Conservation (phyloP, 2,888 invertebrate species). For the Tenthredo livida region DNA sequence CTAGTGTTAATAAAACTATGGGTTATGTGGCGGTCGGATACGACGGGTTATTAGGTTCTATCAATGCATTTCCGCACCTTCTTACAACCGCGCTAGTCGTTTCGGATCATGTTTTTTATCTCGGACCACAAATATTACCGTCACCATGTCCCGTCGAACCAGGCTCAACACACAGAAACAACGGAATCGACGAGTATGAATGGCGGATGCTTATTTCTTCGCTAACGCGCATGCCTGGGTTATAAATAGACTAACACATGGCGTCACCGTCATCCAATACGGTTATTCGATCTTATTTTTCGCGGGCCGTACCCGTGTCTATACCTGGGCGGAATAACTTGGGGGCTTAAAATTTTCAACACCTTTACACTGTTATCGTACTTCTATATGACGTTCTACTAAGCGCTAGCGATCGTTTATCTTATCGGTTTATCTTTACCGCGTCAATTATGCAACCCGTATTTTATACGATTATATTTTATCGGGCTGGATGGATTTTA, state of each 20-base stretch:
- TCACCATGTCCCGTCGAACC: slow-evolving; percentile 70
- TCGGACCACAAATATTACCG: slow-evolving; percentile 68
- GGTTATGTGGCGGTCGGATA: slow-evolving; percentile 52
- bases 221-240: slow-evolving; percentile 68
- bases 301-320: slow-evolving; percentile 31
- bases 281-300: slow-evolving; percentile 19
- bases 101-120: slow-evolving; percentile 69
- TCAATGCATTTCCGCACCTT: slow-evolving; percentile 50
- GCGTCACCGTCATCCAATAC: slow-evolving; percentile 72
- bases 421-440: slow-evolving; percentile 43
- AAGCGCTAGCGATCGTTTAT: slow-evolving; percentile 8
- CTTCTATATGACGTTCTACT: slow-evolving; percentile 1
- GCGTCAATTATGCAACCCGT: slow-evolving; percentile 36
- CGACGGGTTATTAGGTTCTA: slow-evolving; percentile 15
- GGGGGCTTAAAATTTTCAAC: slow-evolving; percentile 10
- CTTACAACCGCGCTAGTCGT: slow-evolving; percentile 66
- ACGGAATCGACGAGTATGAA: slow-evolving; percentile 76
- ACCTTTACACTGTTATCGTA: slow-evolving; percentile 7
- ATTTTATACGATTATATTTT: background rate
- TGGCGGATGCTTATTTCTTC: slow-evolving; percentile 72
- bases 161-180: slow-evolving; percentile 68
- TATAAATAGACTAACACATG: slow-evolving; percentile 71
- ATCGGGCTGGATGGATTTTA: background rate
- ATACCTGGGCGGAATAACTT: slow-evolving; percentile 1
- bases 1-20: slow-evolving; percentile 59